phyloP scores from a whole-genome alignment of 2,888 invertebrate species.

The Ophion ventricosus region DNA sequence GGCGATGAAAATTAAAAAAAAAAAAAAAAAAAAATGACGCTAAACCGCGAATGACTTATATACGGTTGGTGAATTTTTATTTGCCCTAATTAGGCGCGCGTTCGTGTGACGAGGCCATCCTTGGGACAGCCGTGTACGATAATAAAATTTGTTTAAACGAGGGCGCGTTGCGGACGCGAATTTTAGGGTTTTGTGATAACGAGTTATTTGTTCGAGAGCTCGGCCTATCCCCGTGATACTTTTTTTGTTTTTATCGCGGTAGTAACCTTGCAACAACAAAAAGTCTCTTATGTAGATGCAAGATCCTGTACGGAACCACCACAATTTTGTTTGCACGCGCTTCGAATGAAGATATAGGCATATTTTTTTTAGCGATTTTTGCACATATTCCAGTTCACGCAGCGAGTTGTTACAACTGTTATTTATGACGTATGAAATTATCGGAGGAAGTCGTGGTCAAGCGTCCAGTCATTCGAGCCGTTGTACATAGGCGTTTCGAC shows the following conservation, averaged over 20 bases:
- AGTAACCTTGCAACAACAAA: too few relatives aligned
- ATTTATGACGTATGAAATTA: background rate
- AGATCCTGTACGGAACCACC: background rate
- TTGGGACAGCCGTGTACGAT: constrained; percentile 27
- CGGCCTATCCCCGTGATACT: background rate
- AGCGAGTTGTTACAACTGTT: background rate
- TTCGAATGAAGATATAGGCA: background rate
- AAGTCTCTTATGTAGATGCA: background rate
- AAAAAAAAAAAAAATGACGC: too few relatives aligned
- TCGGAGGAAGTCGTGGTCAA: constrained; percentile 43
- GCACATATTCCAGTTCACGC: background rate
- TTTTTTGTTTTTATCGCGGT: too few relatives aligned
- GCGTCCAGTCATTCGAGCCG: constrained; percentile 14
- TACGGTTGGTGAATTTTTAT: background rate
- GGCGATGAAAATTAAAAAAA: background rate
- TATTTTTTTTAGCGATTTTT: background rate
- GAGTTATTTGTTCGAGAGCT: constrained; percentile 28
- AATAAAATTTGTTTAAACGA: constrained; percentile 10
- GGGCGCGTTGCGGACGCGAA: constrained; percentile 38
- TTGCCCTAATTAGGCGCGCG: constrained; percentile 11
- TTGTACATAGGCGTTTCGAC: background rate
- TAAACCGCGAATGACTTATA: background rate
- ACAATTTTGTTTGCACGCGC: background rate
- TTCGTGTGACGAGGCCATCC: constrained; percentile 53
- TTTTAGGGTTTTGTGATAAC: constrained; percentile 29